Percentiles rank a stretch among this genome's conserved stretches.
phyloP scores from a whole-genome alignment of 2,888 invertebrate species.

The Drosophila kanekoi region DNA sequence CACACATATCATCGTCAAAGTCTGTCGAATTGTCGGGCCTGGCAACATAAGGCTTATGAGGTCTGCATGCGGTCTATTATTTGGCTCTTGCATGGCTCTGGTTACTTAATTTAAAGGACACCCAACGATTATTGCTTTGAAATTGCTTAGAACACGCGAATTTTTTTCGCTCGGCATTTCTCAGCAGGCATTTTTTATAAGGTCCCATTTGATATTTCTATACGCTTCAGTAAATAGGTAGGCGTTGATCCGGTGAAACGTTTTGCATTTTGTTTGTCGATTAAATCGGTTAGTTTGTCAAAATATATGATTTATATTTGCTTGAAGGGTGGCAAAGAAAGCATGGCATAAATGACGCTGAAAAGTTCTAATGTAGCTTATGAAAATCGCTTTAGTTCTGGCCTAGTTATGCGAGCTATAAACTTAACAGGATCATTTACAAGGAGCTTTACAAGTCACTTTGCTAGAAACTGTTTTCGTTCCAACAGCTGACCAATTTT shows the following conservation, averaged over 20 bases:
- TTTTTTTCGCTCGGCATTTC: conserved; percentile 45
- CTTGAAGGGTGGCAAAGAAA: neutral
- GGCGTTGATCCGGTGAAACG: conserved; percentile 73
- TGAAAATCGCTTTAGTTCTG: neutral
- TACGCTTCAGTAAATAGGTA: conserved; percentile 67
- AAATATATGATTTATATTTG: conserved; percentile 7
- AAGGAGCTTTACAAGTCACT: neutral
- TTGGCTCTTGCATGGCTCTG: conserved; percentile 69
- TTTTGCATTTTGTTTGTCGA: conserved; percentile 38
- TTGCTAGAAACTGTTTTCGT: neutral
- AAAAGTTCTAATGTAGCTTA: no score
- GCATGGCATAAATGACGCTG: no score
- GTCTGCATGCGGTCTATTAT: conserved; percentile 45
- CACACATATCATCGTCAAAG: conserved; percentile 55
- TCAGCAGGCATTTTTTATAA: conserved; percentile 29
- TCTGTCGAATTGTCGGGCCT: conserved; percentile 39
- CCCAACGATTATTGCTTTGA: conserved; percentile 78
- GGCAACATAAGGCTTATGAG: conserved; percentile 54
- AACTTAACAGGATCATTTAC: neutral
- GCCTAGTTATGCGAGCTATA: neutral
- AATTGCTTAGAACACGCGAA: conserved; percentile 80
- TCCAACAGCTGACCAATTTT: neutral
- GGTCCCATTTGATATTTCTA: conserved; percentile 34
- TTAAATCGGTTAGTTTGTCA: conserved; percentile 16
- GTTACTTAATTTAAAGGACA: conserved; percentile 81